Evolutionary conservation across 2,888 invertebrate genomes (phyloP).

Genomic region (Orchestes rusci): DNA sequence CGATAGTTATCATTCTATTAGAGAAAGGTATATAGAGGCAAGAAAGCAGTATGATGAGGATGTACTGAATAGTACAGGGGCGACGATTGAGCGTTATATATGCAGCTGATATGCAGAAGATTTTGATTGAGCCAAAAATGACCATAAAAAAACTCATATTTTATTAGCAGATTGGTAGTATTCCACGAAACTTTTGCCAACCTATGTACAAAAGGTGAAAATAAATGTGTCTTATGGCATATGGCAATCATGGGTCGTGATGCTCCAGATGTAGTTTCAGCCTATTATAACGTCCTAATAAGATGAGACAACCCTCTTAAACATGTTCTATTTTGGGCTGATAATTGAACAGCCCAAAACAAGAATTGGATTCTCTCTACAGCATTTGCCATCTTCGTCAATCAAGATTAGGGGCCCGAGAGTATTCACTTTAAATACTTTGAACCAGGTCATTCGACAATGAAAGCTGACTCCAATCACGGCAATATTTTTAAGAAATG

Average conservation of each 20-base stretch:
- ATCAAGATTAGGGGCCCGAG: neutral
- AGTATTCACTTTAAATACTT: conserved; percentile 18
- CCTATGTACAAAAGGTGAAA: neutral
- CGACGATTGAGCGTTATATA: conserved; percentile 2
- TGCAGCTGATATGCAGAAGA: conserved; percentile 9
- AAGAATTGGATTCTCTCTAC: conserved; percentile 14
- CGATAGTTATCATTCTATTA: conserved; percentile 3
- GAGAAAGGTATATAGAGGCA: conserved; percentile 1
- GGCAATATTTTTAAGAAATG: conserved; percentile 1
- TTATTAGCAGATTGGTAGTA: conserved; percentile 8
- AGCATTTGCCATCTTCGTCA: neutral
- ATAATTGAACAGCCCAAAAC: conserved; percentile 16
- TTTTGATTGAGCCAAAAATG: conserved; percentile 11
- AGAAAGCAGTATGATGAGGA: conserved; percentile 8
- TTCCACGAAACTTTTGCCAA: conserved; percentile 9
- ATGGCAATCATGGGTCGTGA: conserved; percentile 21
- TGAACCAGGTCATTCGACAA: conserved; percentile 19
- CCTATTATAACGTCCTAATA: conserved; percentile 15
- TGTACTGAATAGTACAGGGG: neutral
- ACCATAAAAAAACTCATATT: conserved; percentile 10
- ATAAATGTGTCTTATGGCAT: conserved; percentile 18
- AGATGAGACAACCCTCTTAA: conserved; percentile 7
- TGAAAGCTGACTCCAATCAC: conserved; percentile 17
- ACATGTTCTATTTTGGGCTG: conserved; percentile 10
- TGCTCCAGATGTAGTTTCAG: conserved; percentile 18